These are phyloP conservation scores for Tinea trinotella DNA, from an alignment of 2,888 invertebrate species.

Conservation along the genomic window DNA sequence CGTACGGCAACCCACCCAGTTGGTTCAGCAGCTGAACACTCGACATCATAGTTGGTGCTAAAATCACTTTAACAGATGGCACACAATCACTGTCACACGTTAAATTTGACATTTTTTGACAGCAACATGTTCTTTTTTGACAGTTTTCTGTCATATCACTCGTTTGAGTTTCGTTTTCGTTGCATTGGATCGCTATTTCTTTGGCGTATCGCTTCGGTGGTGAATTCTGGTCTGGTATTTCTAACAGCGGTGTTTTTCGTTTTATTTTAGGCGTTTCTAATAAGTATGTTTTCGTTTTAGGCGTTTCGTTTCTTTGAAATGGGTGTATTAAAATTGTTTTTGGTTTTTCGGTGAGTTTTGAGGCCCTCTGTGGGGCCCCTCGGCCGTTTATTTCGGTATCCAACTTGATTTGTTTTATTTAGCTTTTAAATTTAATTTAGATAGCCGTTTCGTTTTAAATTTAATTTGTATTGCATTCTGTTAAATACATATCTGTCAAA, in stretches of 20 bases:
- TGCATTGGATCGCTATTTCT: conserved; percentile 28
- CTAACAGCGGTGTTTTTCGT: conserved; percentile 45
- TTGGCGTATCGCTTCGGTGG: conserved; percentile 42
- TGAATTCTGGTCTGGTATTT: conserved; percentile 45
- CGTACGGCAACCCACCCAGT: conserved; percentile 38
- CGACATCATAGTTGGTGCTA: conserved; percentile 48
- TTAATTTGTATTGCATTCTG: background rate
- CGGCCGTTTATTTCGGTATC: conserved; percentile 36
- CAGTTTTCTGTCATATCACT: conserved; percentile 1
- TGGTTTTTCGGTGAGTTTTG: conserved; percentile 23
- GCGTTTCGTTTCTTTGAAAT: conserved; percentile 26
- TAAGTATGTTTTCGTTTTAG: conserved; percentile 40
- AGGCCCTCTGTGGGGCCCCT: conserved; percentile 56
- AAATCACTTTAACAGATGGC: conserved; percentile 47
- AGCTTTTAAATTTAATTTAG: background rate
- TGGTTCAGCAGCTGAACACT: conserved; percentile 38
- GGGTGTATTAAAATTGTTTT: conserved; percentile 55
- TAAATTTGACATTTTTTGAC: background rate
- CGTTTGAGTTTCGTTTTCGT: conserved; percentile 15
- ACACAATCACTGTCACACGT: background rate
- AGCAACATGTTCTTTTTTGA: conserved; percentile 10
- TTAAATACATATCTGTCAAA: background rate
- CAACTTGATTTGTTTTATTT: conserved; percentile 43
- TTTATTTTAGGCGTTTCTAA: conserved; percentile 55
- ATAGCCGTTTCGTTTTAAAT: background rate